These are phyloP conservation scores for Eubasilissa splendida DNA, from an alignment of 2,888 invertebrate genomes.

Conservation along the genomic window DNA sequence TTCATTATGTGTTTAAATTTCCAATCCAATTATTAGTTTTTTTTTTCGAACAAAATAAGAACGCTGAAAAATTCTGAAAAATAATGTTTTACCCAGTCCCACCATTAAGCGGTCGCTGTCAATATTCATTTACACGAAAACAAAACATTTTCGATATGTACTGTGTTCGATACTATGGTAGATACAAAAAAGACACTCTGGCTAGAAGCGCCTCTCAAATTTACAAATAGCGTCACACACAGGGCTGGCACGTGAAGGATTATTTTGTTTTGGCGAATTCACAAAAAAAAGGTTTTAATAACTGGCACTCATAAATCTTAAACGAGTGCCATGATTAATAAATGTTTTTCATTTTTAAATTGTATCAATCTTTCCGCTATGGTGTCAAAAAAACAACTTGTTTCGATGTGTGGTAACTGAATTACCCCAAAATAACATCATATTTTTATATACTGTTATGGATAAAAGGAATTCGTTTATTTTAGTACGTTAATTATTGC, in stretches of 20 bases:
- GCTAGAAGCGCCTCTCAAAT: background rate
- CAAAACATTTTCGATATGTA: background rate
- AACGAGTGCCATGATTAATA: too few relatives aligned
- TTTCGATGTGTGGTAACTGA: too few relatives aligned
- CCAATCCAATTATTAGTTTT: too few relatives aligned
- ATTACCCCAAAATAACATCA: too few relatives aligned
- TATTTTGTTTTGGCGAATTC: background rate
- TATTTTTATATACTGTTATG: too few relatives aligned
- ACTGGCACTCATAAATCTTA: too few relatives aligned
- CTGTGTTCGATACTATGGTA: background rate
- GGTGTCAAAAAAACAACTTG: too few relatives aligned
- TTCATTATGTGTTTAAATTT: too few relatives aligned
- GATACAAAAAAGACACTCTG: slow-evolving; percentile 1
- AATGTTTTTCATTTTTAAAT: too few relatives aligned
- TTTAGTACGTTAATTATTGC: too few relatives aligned
- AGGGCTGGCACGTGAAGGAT: background rate
- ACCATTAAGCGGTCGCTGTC: background rate
- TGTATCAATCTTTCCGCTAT: too few relatives aligned
- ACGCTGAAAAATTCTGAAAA: background rate
- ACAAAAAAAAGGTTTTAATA: background rate
- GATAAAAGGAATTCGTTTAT: too few relatives aligned
- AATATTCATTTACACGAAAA: slow-evolving; percentile 6
- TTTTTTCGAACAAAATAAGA: background rate
- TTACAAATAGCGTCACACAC: background rate
- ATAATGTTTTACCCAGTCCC: background rate